Percentiles rank a stretch among this genome's conserved stretches.
These are phyloP conservation scores for Mionectes olivaceus DNA, from an alignment of 2,797 vertebrate genomes.

Conservation along the genomic window DNA sequence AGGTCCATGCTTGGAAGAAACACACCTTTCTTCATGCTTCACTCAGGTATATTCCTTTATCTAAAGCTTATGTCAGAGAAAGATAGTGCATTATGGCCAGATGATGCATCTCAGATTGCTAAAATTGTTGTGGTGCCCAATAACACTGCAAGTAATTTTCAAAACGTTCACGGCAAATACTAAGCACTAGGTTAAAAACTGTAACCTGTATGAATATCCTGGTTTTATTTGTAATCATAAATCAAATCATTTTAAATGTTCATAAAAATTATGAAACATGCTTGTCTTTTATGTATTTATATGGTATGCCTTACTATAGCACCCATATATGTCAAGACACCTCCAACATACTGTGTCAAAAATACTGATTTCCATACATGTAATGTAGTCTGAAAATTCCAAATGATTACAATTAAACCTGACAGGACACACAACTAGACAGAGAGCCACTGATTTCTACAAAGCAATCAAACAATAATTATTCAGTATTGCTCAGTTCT, in stretches of 20 bases:
- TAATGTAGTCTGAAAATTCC: not conserved
- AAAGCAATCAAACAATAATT: not conserved
- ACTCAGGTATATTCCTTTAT: not conserved
- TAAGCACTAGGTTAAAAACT: not conserved
- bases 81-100: not conserved
- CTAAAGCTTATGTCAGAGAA: not conserved
- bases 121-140: not conserved
- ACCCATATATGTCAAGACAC: not conserved
- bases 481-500: not conserved
- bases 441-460: not conserved
- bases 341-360: not conserved
- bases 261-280: not conserved
- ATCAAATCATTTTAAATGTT: not conserved
- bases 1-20: not conserved
- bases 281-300: not conserved
- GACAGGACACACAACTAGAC: not conserved
- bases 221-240: not conserved
- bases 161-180: not conserved
- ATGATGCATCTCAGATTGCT: not conserved
- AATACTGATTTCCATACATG: rapidly evolving
- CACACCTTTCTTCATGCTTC: not conserved
- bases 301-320: not conserved
- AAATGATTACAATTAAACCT: not conserved
- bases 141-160: not conserved
- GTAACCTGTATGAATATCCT: not conserved